Evolutionary conservation across 2,888 invertebrate genomes (phyloP), one percentile per base, ranked within the genome.

Genomic region (Chymomyza amoena): DNA sequence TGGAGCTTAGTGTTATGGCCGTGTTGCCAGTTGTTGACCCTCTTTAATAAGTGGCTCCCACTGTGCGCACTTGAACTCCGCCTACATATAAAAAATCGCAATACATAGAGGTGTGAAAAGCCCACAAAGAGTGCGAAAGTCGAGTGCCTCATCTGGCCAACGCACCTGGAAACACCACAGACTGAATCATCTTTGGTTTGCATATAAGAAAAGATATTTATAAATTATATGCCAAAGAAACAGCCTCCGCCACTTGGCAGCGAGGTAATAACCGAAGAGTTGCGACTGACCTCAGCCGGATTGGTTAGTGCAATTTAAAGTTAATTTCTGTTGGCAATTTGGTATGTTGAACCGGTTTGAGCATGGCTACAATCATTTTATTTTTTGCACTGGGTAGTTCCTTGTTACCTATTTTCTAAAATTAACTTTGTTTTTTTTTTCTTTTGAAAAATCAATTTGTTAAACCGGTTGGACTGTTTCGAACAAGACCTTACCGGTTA

Each of bases 401-500:
- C 66, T 70, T 65, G 62, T 69, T 78, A 66, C 60, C 69, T 61
- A 68, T 69, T 69, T 57, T 66, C 73, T 69, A 75, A 75, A 74
- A 76, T 72, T 78, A 68, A 72, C 71, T 63, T 59, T 51, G 60
- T 63, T 59, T 54, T 9, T 54, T 54, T 54, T 54, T 54, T 15
- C 16, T 54, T 4, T 45, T 6, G 39, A 45, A 45, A 45, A 45
- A 13, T 62, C 18, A 64, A 63, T 25, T 51, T 20, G 50, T 5
- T 0, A 66, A 78, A 81, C 81, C 83, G 80, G 81, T 85, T 78
- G 54, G 60, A 39, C 18, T 65, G 69, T 70, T 80, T 70, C 79
- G 25, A 69, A 57, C 45, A 36, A 65, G 59, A 66, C 20, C 65
- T 62, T 69, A 70, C 66, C 57, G 71, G 61, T 80, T 67, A 77